Evolutionary conservation across 64 coral and sea anemone species (phyloP), one percentile per base, ranked within the genome.

Genomic region (Montipora efflorescens): DNA sequence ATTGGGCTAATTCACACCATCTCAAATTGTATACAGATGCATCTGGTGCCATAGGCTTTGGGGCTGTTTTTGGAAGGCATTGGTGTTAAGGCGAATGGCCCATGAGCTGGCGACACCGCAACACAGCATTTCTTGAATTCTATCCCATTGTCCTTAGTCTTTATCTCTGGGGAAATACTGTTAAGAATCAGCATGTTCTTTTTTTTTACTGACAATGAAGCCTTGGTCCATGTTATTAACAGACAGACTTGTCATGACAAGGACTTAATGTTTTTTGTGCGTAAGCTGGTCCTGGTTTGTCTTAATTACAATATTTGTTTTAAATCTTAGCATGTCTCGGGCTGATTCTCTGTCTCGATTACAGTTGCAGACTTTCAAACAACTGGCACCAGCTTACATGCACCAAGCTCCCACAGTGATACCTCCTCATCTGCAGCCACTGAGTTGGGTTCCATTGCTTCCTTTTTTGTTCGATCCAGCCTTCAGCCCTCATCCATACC

Each of bases 281-380:
- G 90, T 75, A 80, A 84, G 45, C 73, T 92, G 67, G 90, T 92
- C 6, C 66, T 78, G 47, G 73, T 84, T 61, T 93, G 91, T 81
- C 69, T 93, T 12, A 48, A 81, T 44, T 68, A 86, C 74, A 92
- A 92, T 82, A 92, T 92, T 67, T 23, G 79, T 48, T 91, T 91
- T 83, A 80, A 58, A 81, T 22, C 90, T 25, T 68, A 82, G 50
- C 80, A 92, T 78, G 52, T 92, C 48, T 79, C 90, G 23, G 90
- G 90, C 90, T 59, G 90, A 92, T 84, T 79, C 68, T 85, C 75
- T 92, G 76, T 92, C 90, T 77, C 72, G 90, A 43, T 76, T 90
- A 59, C 73, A 90, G 53, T 55, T 90, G 58, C 53, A 90, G 76
- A 68, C 20, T 79, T 72, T 90, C 72, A 70, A 71, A 79, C 75